Percentiles rank a stretch among this genome's conserved stretches.
These are phyloP conservation scores for Chymomyza costata DNA, from an alignment of 1,140 invertebrate genomes.

Conservation along the genomic window DNA sequence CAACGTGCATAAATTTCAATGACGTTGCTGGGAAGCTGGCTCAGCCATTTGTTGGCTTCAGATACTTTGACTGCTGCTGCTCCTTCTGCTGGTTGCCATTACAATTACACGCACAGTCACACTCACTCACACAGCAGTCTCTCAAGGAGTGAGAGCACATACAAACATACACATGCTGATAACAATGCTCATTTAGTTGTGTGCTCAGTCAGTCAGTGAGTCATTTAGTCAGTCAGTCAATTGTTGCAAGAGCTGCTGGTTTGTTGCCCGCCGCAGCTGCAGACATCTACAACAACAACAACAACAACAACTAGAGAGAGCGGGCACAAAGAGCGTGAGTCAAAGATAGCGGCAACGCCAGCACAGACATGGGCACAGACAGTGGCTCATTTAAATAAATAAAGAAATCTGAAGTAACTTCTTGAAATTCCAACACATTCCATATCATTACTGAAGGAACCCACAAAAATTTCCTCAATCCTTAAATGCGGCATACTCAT, in stretches of 20 bases:
- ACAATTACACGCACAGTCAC: slow-evolving; percentile 70
- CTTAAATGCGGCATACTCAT: slow-evolving; percentile 55
- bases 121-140: slow-evolving; percentile 31
- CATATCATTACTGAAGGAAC: slow-evolving; percentile 71
- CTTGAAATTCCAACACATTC: slow-evolving; percentile 74
- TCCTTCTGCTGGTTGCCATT: slow-evolving; percentile 29
- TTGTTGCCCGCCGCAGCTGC: slow-evolving; percentile 2
- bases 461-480: slow-evolving; percentile 73
- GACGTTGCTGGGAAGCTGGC: slow-evolving; percentile 55
- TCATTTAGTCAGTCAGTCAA: slow-evolving; percentile 33
- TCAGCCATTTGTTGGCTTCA: slow-evolving; percentile 35
- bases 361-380: slow-evolving; percentile 8
- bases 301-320: slow-evolving; percentile 20
- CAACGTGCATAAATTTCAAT: slow-evolving; percentile 73
- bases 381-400: slow-evolving; percentile 73
- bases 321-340: slow-evolving; percentile 21
- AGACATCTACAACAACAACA: slow-evolving; percentile 4
- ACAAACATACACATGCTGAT: slow-evolving; percentile 29
- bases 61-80: no score
- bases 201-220: slow-evolving; percentile 40
- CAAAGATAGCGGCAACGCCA: background rate
- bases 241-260: slow-evolving; percentile 29
- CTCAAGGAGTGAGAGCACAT: no score
- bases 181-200: slow-evolving; percentile 67
- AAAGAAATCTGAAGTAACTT: slow-evolving; percentile 74